phyloP scores from a whole-genome alignment of 1,140 invertebrate species.

The Mylabris phalerata region DNA sequence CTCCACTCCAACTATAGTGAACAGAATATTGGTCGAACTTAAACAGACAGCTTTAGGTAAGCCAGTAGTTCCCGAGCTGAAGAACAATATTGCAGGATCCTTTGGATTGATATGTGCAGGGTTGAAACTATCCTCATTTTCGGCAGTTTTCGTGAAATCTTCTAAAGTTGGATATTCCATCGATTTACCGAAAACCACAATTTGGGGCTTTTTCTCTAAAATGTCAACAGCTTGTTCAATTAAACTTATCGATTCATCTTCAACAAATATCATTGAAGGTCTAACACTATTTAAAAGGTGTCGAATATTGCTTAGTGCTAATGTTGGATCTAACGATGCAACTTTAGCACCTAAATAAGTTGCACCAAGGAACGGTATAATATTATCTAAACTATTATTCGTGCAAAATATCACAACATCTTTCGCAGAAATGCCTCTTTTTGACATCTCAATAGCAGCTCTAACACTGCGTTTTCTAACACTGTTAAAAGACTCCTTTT shows the following conservation, averaged over 20 bases:
- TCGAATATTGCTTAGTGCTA: conserved; percentile 18
- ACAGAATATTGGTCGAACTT: conserved; percentile 44
- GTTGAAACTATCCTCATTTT: conserved; percentile 27
- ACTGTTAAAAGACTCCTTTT: no score
- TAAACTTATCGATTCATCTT: conserved; percentile 13
- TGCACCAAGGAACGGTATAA: conserved; percentile 1
- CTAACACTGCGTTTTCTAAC: background rate
- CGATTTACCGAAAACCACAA: conserved; percentile 21
- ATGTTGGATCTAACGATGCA: conserved; percentile 24
- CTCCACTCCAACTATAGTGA: no score
- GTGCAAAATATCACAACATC: conserved; percentile 7
- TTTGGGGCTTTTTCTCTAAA: conserved; percentile 15
- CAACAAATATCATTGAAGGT: conserved; percentile 31
- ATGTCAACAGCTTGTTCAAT: conserved; percentile 10
- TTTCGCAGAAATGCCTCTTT: conserved; percentile 1
- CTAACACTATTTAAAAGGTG: conserved; percentile 21
- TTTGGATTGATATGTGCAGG: conserved; percentile 22
- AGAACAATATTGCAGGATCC: conserved; percentile 38
- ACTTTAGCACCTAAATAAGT: background rate
- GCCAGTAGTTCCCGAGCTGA: conserved; percentile 66
- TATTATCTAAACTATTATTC: conserved; percentile 7
- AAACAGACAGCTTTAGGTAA: conserved; percentile 66
- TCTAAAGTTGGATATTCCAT: conserved; percentile 12
- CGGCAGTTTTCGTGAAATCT: conserved; percentile 16
- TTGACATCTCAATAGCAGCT: conserved; percentile 2